Conservation (phyloP, 2,888 invertebrate genomes). For the Lycia hirtaria region DNA sequence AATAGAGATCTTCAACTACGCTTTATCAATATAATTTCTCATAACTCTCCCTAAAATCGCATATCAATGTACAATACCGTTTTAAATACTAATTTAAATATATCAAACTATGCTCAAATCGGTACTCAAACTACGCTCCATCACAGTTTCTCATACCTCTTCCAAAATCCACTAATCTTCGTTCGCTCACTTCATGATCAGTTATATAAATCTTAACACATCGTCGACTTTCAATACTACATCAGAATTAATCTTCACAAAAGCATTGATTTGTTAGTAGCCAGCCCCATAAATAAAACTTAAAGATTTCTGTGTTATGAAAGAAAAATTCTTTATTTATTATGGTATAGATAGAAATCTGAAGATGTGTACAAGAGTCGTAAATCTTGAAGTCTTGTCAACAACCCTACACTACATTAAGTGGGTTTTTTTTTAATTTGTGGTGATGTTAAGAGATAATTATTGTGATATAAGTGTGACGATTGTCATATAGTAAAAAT, state of each 20-base stretch:
- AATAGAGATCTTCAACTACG: no score
- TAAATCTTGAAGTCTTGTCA: conserved; percentile 46
- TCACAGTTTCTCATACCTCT: conserved; percentile 11
- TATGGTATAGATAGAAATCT: conserved; percentile 62
- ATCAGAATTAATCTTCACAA: conserved; percentile 56
- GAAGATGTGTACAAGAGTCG: conserved; percentile 34
- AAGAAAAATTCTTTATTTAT: conserved; percentile 73
- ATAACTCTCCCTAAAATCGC: no score
- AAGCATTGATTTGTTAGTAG: conserved; percentile 75
- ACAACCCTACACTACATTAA: conserved; percentile 24
- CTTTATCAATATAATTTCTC: no score
- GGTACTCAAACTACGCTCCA: conserved; percentile 15
- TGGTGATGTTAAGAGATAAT: conserved; percentile 2
- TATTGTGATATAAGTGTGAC: neutral
- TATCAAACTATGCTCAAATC: neutral
- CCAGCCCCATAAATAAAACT: conserved; percentile 65
- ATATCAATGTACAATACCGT: no score
- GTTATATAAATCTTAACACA: conserved; percentile 71
- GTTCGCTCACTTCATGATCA: conserved; percentile 39
- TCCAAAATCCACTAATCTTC: conserved; percentile 38
- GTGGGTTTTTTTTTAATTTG: conserved; percentile 16
- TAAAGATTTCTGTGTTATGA: conserved; percentile 48
- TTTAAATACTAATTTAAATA: neutral
- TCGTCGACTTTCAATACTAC: conserved; percentile 65
- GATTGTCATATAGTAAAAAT: neutral